phyloP scores from a whole-genome alignment of 2,888 invertebrate genomes.

The Sphecodes monilicornis region DNA sequence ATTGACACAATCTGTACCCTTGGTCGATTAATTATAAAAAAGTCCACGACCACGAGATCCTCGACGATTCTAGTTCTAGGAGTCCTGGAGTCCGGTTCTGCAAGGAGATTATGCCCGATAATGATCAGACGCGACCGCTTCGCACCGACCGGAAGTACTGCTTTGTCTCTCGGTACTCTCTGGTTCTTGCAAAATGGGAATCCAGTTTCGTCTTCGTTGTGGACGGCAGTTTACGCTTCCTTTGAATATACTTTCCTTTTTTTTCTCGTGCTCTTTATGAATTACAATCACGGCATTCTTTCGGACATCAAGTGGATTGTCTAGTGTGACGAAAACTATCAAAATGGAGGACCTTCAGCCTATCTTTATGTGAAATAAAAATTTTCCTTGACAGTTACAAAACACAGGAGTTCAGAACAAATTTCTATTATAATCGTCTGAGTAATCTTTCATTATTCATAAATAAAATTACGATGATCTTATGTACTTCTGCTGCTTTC shows the following conservation, averaged over 20 bases:
- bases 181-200: slow-evolving; percentile 31
- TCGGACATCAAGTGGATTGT: neutral
- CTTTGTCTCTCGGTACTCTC: slow-evolving; percentile 8
- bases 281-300: neutral
- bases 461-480: no score
- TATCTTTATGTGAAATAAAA: neutral
- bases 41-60: neutral
- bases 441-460: no score
- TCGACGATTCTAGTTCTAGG: neutral
- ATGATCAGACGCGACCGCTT: slow-evolving; percentile 42
- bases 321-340: neutral
- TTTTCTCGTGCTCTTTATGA: slow-evolving; percentile 9
- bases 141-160: slow-evolving; percentile 6
- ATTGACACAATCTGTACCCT: slow-evolving; percentile 1
- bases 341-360: neutral
- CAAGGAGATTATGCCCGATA: slow-evolving; percentile 48
- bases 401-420: no score
- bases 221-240: neutral
- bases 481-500: no score
- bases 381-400: neutral
- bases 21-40: slow-evolving; percentile 7
- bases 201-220: slow-evolving; percentile 22
- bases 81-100: slow-evolving; percentile 33
- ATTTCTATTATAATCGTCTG: no score
- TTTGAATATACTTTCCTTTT: slow-evolving; percentile 23